Evolutionary conservation across 2,888 invertebrate genomes (phyloP), one percentile per base, ranked within the genome.

Genomic region (Ephialtes manifestator): DNA sequence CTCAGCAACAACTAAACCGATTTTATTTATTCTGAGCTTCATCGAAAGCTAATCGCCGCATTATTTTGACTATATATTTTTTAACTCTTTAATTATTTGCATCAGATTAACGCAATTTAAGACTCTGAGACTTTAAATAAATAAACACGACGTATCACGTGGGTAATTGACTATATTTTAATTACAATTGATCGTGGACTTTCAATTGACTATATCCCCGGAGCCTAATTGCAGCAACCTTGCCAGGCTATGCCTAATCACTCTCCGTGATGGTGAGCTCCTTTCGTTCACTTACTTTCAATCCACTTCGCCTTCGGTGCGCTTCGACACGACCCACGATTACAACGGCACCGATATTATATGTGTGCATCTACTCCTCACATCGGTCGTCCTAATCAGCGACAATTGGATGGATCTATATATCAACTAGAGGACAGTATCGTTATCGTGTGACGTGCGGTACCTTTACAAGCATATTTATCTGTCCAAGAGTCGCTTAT

Each of bases 201-300:
- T 72, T 72, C 55, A 72, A 72, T 72, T 18, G 7, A 48, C 1
- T 51, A 51, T 4, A 51, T 18, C 4, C 51, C 51, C 5, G 51
- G 51, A 51, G 51, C 18, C 51, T 51, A 51, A n/a, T 51, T 51
- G 18, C 51, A n/a, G 18, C 51, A 51, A 51, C 51, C 51, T 51
- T 51, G 18, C 51, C 18, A 51, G 7, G 7, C 51, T 18, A 18
- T n/a, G 51, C 18, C n/a, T 8, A 18, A 15, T 51, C 51, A 18
- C 18, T 51, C 18, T n/a, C 51, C 18, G 51, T 7, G 39, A 18
- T 15, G n/a, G 18, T n/a, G 7, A n/a, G 18, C 51, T 51, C 51
- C n/a, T 15, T 48, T 48, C 48, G 3, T 48, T 48, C 48, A 48
- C 48, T 48, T 48, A 48, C 48, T 48, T 48, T 48, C 48, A 15